Evolutionary conservation across 2,797 vertebrate genomes (phyloP).

Genomic region (Phyllotis vaccarum): DNA sequence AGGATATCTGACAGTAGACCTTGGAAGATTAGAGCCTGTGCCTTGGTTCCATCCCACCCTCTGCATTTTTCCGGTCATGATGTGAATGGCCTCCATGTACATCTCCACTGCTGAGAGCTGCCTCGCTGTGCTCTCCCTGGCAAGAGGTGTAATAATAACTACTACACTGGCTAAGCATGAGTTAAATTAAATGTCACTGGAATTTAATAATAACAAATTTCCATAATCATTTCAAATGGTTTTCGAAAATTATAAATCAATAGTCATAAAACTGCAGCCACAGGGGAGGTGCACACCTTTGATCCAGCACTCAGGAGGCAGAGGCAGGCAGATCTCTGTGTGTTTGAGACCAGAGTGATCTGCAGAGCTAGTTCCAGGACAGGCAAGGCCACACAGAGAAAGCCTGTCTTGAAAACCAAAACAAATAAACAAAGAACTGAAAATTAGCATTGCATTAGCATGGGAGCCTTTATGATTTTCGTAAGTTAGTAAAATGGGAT

Average conservation of each 20-base stretch:
- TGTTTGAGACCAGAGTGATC: too few relatives aligned
- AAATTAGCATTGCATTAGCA: conserved; percentile 21
- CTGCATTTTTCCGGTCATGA: neutral
- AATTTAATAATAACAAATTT: conserved; percentile 51
- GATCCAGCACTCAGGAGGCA: too few relatives aligned
- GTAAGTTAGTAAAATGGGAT: conserved; percentile 27
- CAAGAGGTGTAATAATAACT: neutral
- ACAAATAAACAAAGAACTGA: conserved; percentile 12
- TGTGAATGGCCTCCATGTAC: too few relatives aligned
- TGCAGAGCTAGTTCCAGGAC: too few relatives aligned
- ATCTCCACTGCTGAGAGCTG: neutral
- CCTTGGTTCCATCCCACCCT: neutral
- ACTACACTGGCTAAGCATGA: neutral
- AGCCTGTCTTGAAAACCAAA: conserved; percentile 43
- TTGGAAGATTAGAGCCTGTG: neutral
- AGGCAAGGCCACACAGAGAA: too few relatives aligned
- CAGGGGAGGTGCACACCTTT: neutral
- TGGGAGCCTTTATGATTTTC: conserved; percentile 7
- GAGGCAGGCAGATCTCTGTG: too few relatives aligned
- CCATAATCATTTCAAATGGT: conserved; percentile 45
- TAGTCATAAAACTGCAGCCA: neutral
- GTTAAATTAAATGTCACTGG: neutral
- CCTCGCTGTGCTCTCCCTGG: neutral
- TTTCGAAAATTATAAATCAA: conserved; percentile 65
- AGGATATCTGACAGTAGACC: neutral